A percentile compares a stretch with the other conserved stretches of the same genome.
phyloP scores from a whole-genome alignment of 2,888 invertebrate genomes.

The Caenorhabditis sp. region DNA sequence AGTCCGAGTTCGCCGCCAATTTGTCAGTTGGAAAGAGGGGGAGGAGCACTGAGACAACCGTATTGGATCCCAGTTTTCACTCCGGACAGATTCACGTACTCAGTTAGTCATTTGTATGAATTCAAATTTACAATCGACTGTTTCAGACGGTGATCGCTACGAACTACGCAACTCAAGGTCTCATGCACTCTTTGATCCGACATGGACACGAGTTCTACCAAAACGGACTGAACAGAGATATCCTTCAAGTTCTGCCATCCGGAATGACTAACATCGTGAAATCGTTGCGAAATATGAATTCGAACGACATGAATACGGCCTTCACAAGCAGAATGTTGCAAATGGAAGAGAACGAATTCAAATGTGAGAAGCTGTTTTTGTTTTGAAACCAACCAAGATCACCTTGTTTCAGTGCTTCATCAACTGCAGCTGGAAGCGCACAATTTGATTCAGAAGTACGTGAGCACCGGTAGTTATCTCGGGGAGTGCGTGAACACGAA shows the following conservation, averaged over 20 bases:
- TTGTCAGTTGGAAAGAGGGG: neutral
- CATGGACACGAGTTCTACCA: conserved; percentile 6
- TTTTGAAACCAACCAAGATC: too few relatives aligned
- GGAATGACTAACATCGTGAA: neutral
- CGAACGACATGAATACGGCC: neutral
- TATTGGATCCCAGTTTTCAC: conserved; percentile 6
- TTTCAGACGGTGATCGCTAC: conserved; percentile 11
- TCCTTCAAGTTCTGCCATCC: neutral
- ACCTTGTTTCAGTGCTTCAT: conserved; percentile 11
- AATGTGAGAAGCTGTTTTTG: too few relatives aligned
- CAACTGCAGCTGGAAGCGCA: neutral
- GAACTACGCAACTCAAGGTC: neutral
- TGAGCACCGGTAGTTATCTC: neutral
- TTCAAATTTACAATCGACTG: neutral
- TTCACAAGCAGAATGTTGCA: neutral
- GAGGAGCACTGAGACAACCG: neutral
- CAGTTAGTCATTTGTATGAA: conserved; percentile 5
- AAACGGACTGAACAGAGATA: neutral
- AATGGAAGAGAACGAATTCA: neutral
- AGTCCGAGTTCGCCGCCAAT: neutral
- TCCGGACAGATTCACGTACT: conserved; percentile 7
- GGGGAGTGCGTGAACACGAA: conserved; percentile 5
- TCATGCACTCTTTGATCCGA: conserved; percentile 10
- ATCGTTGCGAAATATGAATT: neutral
- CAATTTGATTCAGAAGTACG: neutral